Evolutionary conservation across 2,113 vertebrate genomes (phyloP), one percentile per base, ranked within the genome.

Genomic region (Sakesphorus luctuosus): DNA sequence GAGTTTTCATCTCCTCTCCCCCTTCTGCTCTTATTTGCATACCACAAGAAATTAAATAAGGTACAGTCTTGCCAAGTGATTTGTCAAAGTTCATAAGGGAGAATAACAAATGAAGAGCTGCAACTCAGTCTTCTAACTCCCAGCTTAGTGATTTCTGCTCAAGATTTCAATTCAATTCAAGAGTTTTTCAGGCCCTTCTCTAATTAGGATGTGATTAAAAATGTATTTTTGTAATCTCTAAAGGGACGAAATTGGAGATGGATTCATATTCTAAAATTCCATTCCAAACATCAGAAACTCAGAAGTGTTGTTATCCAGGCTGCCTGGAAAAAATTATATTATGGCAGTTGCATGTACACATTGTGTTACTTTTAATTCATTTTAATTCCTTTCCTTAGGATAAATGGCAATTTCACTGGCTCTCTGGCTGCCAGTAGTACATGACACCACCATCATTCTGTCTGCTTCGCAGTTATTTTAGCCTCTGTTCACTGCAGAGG

Each of bases 121-220:
- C 6, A 35, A 10, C 53, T 86, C 0, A 0, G 18, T 55, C n/a
- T 69, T 88, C 53, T 24, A 62, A 58, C 67, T 74, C 67, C 46
- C 55, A 47, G 46, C 63, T 77, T 90, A 86, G 83, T 71, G 59
- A 86, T 92, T 92, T 86, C 75, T 94, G 92, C 20, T 3, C 63
- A 59, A 92, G n/a, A 13, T 90, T 86, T 93, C 75, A 71, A 11
- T 90, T 80, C 80, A 40, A 40, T 95, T 92, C 72, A 77, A 14
- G 72, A 81, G 43, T 47, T 13, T 92, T 94, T 77, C 59, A 50
- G 68, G 29, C 68, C 40, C 56, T 88, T 72, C 68, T 94, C 63
- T 95, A 90, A 85, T 93, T 89, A 95, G 65, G 52, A 33, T 55
- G 59, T 76, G 72, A 90, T 94, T 92, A 94, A 96, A 95, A 92